Percentiles rank a stretch among this genome's conserved stretches.
Conservation (phyloP, 2,888 invertebrate species). For the Anodontia alba region DNA sequence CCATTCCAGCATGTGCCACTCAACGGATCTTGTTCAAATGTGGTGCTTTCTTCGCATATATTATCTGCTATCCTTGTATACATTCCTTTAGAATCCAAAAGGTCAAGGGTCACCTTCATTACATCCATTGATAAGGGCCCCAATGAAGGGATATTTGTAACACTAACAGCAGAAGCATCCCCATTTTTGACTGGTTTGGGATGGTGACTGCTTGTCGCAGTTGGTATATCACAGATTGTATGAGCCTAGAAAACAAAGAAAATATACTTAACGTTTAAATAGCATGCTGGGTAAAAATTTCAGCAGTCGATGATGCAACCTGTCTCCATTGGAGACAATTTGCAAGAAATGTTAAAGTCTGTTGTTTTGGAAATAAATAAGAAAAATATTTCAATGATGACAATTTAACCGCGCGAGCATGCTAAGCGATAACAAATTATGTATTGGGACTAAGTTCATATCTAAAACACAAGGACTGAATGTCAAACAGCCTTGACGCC, state of each 20-base stretch:
- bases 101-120: constrained; percentile 54
- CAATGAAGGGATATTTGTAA: constrained; percentile 25
- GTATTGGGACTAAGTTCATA: too few species aligned
- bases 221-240: constrained; percentile 51
- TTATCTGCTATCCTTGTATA: constrained; percentile 54
- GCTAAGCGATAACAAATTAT: too few species aligned
- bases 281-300: too few species aligned
- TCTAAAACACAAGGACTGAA: too few species aligned
- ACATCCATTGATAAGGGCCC: constrained; percentile 55
- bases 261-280: too few species aligned
- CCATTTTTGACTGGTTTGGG: constrained; percentile 24
- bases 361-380: too few species aligned
- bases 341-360: too few species aligned
- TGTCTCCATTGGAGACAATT: too few species aligned
- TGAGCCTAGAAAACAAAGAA: constrained; percentile 47
- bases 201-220: background rate
- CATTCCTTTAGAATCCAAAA: constrained; percentile 56
- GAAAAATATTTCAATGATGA: too few species aligned
- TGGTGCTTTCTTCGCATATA: constrained; percentile 37
- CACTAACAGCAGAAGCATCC: background rate
- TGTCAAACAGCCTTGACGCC: too few species aligned
- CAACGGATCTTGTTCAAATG: constrained; percentile 52
- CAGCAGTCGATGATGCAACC: too few species aligned
- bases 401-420: too few species aligned
- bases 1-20: constrained; percentile 62